Base-by-base conservation (phyloP, 53 echinoderm and acorn worm genomes). In the Crossaster papposus region DNA sequence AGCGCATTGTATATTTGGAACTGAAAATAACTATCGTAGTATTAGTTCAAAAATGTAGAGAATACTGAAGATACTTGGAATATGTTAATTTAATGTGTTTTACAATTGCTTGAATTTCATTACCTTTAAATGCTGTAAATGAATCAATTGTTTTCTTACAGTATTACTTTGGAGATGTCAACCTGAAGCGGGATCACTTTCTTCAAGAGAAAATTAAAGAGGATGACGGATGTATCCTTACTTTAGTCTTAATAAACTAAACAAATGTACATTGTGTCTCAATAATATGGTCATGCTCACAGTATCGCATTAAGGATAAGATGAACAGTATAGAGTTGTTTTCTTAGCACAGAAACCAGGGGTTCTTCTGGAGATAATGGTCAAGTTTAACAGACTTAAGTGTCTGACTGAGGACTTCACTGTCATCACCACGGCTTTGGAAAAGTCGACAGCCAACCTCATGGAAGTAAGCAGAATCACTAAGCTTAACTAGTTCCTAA, bases 211-310 rank as follows among this genome's bases (percentile, higher is more conserved):
- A 94, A 79, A 82, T 94, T 81, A 94, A 93, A 82, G 94, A 95
- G 79, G 97, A 97, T 77, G 91, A 95, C 88, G 97, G 97, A 23
- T 97, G 97, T 97, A 97, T 97, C 97, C 94, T 95, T 94, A 72
- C n/a, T n/a, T n/a, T n/a, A n/a, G n/a, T 68, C 4, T 23, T 24
- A 26, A 26, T 23, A 68, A 10, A 26, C 44, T 44, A 64, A 18
- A 64, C 64, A 64, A 68, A 68, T 13, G 28, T 13, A 68, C 20
- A n/a, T n/a, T n/a, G n/a, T n/a, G n/a, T n/a, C n/a, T n/a, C n/a
- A n/a, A n/a, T 44, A 44, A 44, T 7, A 44, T 44, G 44, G 5
- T 44, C 0, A 38, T 38, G 7, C 38, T 4, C 38, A 38, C 38
- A 44, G 44, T n/a, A n/a, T n/a, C n/a, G n/a, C n/a, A 44, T 44